phyloP scores from a whole-genome alignment of 2,113 vertebrate genomes.

The Sebastes fasciatus region DNA sequence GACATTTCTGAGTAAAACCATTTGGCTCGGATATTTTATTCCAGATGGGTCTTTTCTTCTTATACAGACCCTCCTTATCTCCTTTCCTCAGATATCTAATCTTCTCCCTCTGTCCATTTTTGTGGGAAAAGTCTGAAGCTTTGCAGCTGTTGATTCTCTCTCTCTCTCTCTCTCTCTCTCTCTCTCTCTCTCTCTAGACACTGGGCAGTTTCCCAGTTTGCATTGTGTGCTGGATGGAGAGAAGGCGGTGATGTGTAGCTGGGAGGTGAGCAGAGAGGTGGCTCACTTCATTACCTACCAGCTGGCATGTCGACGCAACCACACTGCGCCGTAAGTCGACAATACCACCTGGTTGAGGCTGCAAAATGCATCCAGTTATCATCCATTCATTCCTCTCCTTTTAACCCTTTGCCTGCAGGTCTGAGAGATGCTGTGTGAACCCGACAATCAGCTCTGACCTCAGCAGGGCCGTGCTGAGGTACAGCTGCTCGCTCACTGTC shows the following conservation, averaged over 20 bases:
- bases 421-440: slow-evolving; percentile 52
- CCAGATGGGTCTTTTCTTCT: background rate
- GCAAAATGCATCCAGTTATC: background rate
- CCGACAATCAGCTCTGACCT: background rate
- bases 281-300: slow-evolving; percentile 69
- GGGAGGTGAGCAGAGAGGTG: slow-evolving; percentile 74
- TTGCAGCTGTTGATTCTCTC: slow-evolving; percentile 15
- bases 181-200: slow-evolving; percentile 38
- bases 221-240: slow-evolving; percentile 74
- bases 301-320: slow-evolving; percentile 58
- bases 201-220: slow-evolving; percentile 52
- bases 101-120: slow-evolving; percentile 20
- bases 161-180: background rate
- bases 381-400: background rate
- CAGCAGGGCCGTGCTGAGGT: slow-evolving; percentile 33
- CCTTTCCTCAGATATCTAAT: slow-evolving; percentile 39
- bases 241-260: slow-evolving; percentile 70
- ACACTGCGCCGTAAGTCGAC: slow-evolving; percentile 45
- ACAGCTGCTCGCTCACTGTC: slow-evolving; percentile 70
- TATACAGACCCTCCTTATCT: slow-evolving; percentile 19
- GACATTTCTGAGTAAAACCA: slow-evolving; percentile 1
- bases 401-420: slow-evolving; percentile 23
- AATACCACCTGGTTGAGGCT: background rate
- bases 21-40: background rate
- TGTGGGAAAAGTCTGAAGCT: slow-evolving; percentile 1